These are phyloP conservation scores for Tauraco erythrolophus DNA, from an alignment of 2,113 vertebrate species.

Conservation along the genomic window DNA sequence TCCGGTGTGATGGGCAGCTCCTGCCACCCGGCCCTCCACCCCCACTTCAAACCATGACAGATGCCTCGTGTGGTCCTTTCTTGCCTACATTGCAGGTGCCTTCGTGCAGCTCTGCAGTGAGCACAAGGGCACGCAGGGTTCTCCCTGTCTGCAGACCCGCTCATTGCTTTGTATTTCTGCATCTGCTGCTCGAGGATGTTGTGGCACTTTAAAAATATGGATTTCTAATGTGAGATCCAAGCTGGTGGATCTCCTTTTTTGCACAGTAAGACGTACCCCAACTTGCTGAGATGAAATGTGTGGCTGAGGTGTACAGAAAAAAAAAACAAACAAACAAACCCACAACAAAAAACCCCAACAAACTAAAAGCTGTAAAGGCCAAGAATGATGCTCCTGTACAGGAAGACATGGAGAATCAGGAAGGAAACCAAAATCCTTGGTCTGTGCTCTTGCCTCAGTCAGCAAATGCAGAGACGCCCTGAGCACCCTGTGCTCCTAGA, in stretches of 20 bases:
- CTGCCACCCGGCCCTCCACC: too few species aligned
- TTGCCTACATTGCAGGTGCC: not conserved
- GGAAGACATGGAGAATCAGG: not conserved
- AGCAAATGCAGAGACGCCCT: not conserved
- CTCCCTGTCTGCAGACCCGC: not conserved
- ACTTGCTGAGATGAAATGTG: not conserved
- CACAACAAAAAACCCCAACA: too few species aligned
- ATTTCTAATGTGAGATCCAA: not conserved
- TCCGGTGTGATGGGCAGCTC: too few species aligned
- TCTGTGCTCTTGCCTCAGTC: not conserved
- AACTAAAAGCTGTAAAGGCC: too few species aligned
- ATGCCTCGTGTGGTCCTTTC: not conserved
- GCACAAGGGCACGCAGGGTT: not conserved
- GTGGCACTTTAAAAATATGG: not conserved
- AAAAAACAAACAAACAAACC: too few species aligned
- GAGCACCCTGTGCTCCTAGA: not conserved
- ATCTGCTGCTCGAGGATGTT: not conserved
- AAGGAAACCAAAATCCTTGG: not conserved
- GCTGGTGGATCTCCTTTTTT: not conserved
- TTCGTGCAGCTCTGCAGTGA: not conserved
- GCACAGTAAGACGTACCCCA: not conserved
- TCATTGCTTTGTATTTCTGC: not conserved
- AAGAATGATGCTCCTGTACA: not conserved
- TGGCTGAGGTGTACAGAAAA: not conserved
- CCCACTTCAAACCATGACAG: too few species aligned